phyloP scores from a whole-genome alignment of 2,797 vertebrate species.

The Urosaurus nigricauda region DNA sequence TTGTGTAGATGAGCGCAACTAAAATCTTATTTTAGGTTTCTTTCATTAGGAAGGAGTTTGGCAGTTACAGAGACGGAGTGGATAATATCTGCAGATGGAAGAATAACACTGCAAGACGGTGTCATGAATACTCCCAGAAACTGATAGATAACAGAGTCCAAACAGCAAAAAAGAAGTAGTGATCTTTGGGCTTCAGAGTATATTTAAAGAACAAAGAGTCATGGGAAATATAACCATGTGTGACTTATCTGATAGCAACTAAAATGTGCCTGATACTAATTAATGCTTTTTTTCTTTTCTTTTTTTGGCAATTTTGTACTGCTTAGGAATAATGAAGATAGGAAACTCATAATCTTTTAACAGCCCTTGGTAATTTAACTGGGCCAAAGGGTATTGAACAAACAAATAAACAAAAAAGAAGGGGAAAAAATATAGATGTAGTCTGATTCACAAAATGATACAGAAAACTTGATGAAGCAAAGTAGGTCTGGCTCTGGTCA shows the following conservation, averaged over 20 bases:
- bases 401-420: too few relatives aligned
- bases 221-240: background rate
- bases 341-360: background rate
- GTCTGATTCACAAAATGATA: background rate
- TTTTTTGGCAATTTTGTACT: conserved; percentile 18
- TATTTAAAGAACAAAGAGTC: conserved; percentile 5
- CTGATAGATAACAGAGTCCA: background rate
- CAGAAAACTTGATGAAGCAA: background rate
- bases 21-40: background rate
- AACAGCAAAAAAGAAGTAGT: background rate
- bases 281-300: too few relatives aligned
- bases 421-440: too few relatives aligned
- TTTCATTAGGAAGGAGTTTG: fast-evolving
- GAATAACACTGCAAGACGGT: fast-evolving
- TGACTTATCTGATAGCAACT: background rate
- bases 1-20: background rate
- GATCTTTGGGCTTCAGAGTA: background rate
- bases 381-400: background rate
- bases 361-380: background rate
- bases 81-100: background rate
- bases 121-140: background rate
- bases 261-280: conserved; percentile 27
- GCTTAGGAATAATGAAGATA: conserved; percentile 14
- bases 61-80: background rate
- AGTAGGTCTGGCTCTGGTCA: background rate